Base-by-base conservation (phyloP, 1,140 invertebrate species). In the Platyura marginata region DNA sequence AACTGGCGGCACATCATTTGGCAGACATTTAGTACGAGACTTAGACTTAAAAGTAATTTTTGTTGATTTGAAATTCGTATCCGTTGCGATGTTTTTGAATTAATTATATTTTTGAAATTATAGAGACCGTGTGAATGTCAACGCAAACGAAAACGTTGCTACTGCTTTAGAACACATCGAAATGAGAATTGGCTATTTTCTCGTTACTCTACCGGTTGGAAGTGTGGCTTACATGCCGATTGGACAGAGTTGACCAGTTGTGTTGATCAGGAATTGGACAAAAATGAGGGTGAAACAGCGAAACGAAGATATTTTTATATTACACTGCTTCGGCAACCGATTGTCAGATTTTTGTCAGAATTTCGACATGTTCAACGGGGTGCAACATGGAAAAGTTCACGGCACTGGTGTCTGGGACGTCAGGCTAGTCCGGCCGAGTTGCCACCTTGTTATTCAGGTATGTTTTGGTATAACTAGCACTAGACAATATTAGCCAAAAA, bases 161-260 rank as follows among this genome's bases (percentile, higher is more conserved):
- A 88, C 62, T 94, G 90, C 69, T 87, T 89, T 65, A 74, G 87
- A 53, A 87, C 87, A 44, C 81, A 84, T 68, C 75, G 79, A 54
- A 80, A 85, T 61, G 81, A 91, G 69, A 81, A 83, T 65, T 98
- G 95, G 95, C 70, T 98, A 38, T 98, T 99, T 66, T 96, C 91
- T 57, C 75, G 95, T 52, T 97, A 96, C 65, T 96, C 93, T 6
- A 96, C 91, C 15, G 95, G 95, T 39, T 98, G 95, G 95, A 88
- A 89, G 64, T 99, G 95, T 69, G 94, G 95, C 40, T 67, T 98
- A 15, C 95, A 98, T 66, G 92, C 95, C 9, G 89, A 98, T 67
- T 98, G 91, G 83, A 97, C 94, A 11, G 93, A 98, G 66, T 61
- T 98, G 42, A 90, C 86, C 10, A 77, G 75, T 54, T 87, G 89